Conservation (phyloP, 1,140 invertebrate genomes). For the Eulimnadia texana region DNA sequence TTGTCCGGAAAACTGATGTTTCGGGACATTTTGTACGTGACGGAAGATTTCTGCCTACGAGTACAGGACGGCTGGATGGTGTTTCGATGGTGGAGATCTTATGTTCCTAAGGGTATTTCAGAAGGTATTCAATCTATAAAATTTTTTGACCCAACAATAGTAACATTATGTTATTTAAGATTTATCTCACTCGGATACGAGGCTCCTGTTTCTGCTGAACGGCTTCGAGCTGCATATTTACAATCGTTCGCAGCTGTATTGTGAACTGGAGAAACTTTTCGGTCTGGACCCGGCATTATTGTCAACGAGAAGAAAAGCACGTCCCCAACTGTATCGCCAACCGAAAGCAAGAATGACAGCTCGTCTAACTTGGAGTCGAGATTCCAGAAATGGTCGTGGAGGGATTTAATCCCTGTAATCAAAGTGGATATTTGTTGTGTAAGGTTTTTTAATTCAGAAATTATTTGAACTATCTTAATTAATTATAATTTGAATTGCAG, state of each 20-base stretch:
- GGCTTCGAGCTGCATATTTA: conserved; percentile 93
- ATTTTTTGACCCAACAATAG: background rate
- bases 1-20: conserved; percentile 98
- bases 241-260: conserved; percentile 80
- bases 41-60: conserved; percentile 81
- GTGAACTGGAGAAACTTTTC: conserved; percentile 74
- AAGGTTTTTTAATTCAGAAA: conserved; percentile 26
- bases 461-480: conserved; percentile 6
- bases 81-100: conserved; percentile 92
- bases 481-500: conserved; percentile 30
- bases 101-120: conserved; percentile 84
- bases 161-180: background rate
- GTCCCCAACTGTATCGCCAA: background rate
- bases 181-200: conserved; percentile 60
- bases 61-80: conserved; percentile 95
- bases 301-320: conserved; percentile 25
- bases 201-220: conserved; percentile 84
- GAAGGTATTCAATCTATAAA: conserved; percentile 47
- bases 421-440: conserved; percentile 82
- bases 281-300: conserved; percentile 64
- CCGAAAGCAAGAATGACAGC: background rate
- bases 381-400: conserved; percentile 43
- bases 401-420: conserved; percentile 91
- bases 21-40: conserved; percentile 85
- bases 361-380: background rate